A percentile compares a stretch with the other conserved stretches of the same genome.
Conservation (phyloP, 2,113 vertebrate genomes). For the Arenaria interpres region DNA sequence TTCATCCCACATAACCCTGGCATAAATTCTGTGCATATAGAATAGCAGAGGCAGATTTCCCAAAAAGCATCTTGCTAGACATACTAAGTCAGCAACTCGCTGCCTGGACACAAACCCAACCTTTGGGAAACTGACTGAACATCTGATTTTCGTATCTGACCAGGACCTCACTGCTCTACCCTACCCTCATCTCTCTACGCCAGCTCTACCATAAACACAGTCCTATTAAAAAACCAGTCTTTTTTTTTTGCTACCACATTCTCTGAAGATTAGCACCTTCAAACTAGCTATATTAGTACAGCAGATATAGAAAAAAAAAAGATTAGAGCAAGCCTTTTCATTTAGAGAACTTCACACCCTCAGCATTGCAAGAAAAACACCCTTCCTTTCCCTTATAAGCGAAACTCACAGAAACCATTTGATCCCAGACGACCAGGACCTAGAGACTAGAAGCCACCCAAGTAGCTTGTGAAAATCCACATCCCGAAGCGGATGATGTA, state of each 20-base stretch:
- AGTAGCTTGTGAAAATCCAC: not conserved
- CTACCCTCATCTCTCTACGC: not conserved
- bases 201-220: not conserved
- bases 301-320: not conserved
- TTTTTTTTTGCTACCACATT: not conserved
- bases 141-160: not conserved
- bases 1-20: not conserved
- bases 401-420: not conserved
- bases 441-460: not conserved
- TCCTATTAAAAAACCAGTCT: not conserved
- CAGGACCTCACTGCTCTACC: not conserved
- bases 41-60: not conserved
- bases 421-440: not conserved
- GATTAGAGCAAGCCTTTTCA: not conserved
- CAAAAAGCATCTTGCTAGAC: not conserved
- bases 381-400: not conserved
- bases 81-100: not conserved
- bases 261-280: not conserved
- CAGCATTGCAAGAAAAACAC: not conserved
- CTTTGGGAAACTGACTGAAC: not conserved
- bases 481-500: not conserved
- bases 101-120: not conserved
- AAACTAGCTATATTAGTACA: not conserved
- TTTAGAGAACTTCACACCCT: not conserved
- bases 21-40: not conserved